A percentile compares a stretch with the other conserved stretches of the same genome.
Evolutionary conservation across 2,113 vertebrate species (phyloP).

Genomic region (Ceratotherium simum): DNA sequence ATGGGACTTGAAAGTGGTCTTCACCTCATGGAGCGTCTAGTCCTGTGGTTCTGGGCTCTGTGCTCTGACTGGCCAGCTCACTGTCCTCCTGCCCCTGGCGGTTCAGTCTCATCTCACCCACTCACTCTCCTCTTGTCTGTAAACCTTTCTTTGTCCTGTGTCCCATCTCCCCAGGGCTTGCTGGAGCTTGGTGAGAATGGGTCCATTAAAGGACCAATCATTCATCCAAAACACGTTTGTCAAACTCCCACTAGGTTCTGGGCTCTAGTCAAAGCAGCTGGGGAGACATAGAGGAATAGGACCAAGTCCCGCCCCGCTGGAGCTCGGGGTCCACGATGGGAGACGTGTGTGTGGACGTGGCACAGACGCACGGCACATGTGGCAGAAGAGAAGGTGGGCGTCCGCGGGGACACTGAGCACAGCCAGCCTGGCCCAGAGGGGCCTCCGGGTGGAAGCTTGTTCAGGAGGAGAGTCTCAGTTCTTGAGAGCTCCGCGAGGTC

Average conservation of each 20-base stretch:
- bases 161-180: neutral
- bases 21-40: fast-evolving
- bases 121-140: neutral
- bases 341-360: fast-evolving
- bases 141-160: neutral
- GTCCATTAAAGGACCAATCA: neutral
- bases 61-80: fast-evolving
- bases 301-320: fast-evolving
- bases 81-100: neutral
- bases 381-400: neutral
- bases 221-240: neutral
- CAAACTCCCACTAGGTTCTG: neutral
- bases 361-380: fast-evolving
- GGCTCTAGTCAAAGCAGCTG: neutral
- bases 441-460: neutral
- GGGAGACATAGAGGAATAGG: neutral
- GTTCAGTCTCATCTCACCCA: too few species aligned
- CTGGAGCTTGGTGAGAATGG: neutral
- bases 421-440: neutral
- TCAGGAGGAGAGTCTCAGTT: fast-evolving
- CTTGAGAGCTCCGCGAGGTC: neutral
- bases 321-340: neutral
- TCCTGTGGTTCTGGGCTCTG: fast-evolving
- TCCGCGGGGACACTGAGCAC: neutral
- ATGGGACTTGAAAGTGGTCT: fast-evolving